Evolutionary conservation across 1,140 invertebrate species (phyloP).

Genomic region (Neodiprion pinetum): DNA sequence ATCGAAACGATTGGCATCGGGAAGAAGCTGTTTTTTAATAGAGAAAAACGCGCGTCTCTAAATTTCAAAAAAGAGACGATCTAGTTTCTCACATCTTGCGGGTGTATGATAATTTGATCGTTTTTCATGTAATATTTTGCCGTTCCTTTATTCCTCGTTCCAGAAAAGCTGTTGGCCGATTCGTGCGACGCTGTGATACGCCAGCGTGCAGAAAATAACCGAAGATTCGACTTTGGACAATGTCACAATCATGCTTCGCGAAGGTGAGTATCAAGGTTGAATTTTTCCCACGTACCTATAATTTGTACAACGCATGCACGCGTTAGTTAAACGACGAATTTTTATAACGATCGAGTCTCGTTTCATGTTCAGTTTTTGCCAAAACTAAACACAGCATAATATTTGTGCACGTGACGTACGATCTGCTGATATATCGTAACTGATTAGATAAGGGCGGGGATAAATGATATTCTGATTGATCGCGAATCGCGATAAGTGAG

Average conservation of each 20-base stretch:
- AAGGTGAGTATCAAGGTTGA: slow-evolving; percentile 29
- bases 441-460: background rate
- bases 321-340: no score
- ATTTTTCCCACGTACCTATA: background rate
- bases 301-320: background rate
- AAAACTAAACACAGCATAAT: background rate
- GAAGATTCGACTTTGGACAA: slow-evolving; percentile 28
- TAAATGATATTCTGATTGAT: background rate
- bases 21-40: no score
- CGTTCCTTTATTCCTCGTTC: slow-evolving; percentile 16
- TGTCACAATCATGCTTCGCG: slow-evolving; percentile 26
- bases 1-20: background rate
- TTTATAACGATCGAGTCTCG: background rate
- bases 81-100: no score
- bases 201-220: slow-evolving; percentile 32
- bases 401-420: background rate
- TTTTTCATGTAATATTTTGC: no score
- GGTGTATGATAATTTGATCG: no score
- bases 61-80: no score
- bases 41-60: no score
- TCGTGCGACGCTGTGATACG: slow-evolving; percentile 28
- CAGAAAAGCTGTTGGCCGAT: slow-evolving; percentile 36
- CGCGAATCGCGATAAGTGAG: no score
- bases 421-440: background rate
- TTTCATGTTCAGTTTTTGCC: background rate